These are phyloP conservation scores for Adrianichthys oophorus DNA, from an alignment of 2,797 vertebrate genomes.

Conservation along the genomic window DNA sequence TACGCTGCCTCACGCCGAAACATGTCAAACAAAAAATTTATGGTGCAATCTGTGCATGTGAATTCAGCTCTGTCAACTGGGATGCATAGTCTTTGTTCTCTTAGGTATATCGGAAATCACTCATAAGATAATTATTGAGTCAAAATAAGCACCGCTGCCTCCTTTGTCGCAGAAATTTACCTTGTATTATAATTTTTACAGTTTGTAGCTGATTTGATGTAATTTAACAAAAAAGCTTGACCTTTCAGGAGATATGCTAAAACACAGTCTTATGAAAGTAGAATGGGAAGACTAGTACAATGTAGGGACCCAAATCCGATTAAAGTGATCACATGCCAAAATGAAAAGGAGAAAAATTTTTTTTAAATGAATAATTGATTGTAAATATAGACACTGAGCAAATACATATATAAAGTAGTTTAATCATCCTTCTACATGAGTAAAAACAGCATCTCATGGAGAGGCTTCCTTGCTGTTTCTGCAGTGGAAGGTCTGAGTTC, in stretches of 20 bases:
- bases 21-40: slow-evolving; percentile 2
- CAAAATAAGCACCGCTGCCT: too few relatives aligned
- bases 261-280: background rate
- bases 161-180: background rate
- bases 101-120: background rate
- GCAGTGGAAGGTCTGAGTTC: too few relatives aligned
- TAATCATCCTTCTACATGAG: too few relatives aligned
- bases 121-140: background rate
- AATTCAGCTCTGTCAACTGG: background rate
- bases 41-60: slow-evolving; percentile 1
- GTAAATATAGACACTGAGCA: too few relatives aligned
- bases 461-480: too few relatives aligned
- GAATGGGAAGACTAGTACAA: background rate
- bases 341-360: too few relatives aligned
- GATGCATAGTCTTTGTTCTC: background rate
- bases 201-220: background rate
- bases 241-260: slow-evolving; percentile 1
- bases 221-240: slow-evolving; percentile 5
- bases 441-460: too few relatives aligned
- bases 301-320: too few relatives aligned
- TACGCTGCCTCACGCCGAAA: background rate
- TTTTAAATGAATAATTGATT: too few relatives aligned
- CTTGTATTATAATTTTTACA: background rate
- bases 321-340: too few relatives aligned
- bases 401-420: too few relatives aligned